Conservation (phyloP, 2,888 invertebrate species). For the Caradrina clavipalpis region DNA sequence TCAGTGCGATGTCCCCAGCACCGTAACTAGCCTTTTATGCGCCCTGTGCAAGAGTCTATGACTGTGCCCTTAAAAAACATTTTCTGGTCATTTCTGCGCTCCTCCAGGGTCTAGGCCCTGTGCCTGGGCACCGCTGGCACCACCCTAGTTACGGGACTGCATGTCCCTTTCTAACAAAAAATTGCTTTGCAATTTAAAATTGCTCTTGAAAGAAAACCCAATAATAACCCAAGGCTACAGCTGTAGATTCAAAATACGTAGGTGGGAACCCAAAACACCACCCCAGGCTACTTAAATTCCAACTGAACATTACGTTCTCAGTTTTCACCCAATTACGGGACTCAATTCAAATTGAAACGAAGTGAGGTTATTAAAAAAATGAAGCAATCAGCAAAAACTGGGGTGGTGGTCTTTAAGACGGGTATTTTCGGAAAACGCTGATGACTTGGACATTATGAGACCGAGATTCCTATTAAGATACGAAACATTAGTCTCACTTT, state of each 20-base stretch:
- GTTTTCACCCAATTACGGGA: slow-evolving; percentile 69
- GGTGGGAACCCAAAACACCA: slow-evolving; percentile 9
- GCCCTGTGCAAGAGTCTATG: too few relatives aligned
- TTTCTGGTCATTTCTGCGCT: too few relatives aligned
- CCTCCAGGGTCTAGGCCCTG: too few relatives aligned
- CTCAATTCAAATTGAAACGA: slow-evolving; percentile 74
- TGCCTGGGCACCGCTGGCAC: too few relatives aligned
- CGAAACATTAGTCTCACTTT: slow-evolving; percentile 85
- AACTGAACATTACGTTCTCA: slow-evolving; percentile 32
- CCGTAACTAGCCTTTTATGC: too few relatives aligned
- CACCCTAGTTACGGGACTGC: too few relatives aligned
- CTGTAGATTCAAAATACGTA: neutral
- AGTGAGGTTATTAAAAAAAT: slow-evolving; percentile 82
- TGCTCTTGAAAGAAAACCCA: neutral
- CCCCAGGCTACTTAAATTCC: slow-evolving; percentile 24
- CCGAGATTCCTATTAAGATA: slow-evolving; percentile 90
- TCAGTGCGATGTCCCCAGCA: too few relatives aligned
- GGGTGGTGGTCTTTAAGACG: slow-evolving; percentile 74
- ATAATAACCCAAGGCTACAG: neutral
- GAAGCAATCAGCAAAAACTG: slow-evolving; percentile 80
- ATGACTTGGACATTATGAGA: slow-evolving; percentile 88
- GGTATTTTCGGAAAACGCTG: slow-evolving; percentile 87
- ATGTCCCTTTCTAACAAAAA: too few relatives aligned
- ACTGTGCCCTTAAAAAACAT: too few relatives aligned
- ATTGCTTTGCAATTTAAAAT: too few relatives aligned